A percentile compares a stretch with the other conserved stretches of the same genome.
Evolutionary conservation across 2,113 vertebrate species (phyloP).

Genomic region (Pachycephala philippinensis): DNA sequence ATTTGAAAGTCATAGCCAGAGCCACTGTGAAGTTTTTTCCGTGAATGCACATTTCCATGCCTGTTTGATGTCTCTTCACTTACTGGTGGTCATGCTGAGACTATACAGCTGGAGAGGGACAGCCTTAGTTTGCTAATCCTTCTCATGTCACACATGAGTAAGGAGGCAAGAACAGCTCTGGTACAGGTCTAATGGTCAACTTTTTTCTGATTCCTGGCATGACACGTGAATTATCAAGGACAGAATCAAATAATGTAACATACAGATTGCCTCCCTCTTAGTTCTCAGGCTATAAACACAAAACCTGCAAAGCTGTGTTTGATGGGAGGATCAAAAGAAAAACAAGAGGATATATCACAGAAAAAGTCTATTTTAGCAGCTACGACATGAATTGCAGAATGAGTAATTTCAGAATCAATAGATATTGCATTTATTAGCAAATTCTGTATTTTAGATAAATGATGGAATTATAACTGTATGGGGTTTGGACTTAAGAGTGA

Average conservation of each 20-base stretch:
- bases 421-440: background rate
- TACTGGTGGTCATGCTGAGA: background rate
- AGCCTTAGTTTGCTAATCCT: background rate
- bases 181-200: background rate
- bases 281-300: background rate
- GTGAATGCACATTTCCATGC: background rate
- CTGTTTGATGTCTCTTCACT: background rate
- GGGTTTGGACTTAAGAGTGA: background rate
- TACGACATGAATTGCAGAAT: background rate
- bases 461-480: background rate
- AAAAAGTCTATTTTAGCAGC: background rate
- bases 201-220: background rate
- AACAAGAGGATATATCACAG: background rate
- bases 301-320: background rate
- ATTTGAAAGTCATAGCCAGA: background rate
- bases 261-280: background rate
- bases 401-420: background rate
- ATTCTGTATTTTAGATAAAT: background rate
- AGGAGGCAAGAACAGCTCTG: background rate
- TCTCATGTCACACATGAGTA: background rate
- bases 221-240: background rate
- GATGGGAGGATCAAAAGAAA: background rate
- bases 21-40: background rate
- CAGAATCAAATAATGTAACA: background rate
- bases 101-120: background rate